Base-by-base conservation (phyloP, 2,113 vertebrate genomes). In the Willisornis vidua region DNA sequence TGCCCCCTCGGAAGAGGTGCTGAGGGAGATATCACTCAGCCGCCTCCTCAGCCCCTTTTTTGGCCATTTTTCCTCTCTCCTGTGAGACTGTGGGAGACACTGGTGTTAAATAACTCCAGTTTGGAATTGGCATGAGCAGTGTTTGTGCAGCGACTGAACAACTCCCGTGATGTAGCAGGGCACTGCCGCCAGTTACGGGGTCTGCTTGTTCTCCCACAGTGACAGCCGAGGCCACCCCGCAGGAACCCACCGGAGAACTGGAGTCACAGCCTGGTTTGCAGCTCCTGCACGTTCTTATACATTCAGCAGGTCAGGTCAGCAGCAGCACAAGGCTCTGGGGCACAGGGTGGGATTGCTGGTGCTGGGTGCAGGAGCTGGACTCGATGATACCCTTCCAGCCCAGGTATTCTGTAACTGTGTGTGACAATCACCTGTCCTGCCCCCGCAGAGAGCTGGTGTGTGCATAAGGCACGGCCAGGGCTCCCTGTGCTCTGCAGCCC, bases 161-260 rank as follows among this genome's bases (percentile, higher is more conserved):
- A 7, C 37, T 33, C 4, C 22, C 10, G 6, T 33, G 28, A 12
- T 0, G 45, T 19, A 35, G 43, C 25, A 8, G 3, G 14, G 3
- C 35, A 76, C 52, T 57, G n/a, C 29, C 55, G 46, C 51, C 9
- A 4, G 19, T 29, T 71, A 4, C 28, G 7, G 9, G 31, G 4
- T 15, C 54, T 84, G 43, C 52, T 57, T 10, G 7, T 39, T 52
- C 41, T 49, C 13, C 15, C 9, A 11, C 3, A 17, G 29, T 54
- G 12, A 63, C 65, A 73, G 49, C 14, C 20, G 5, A 76, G 37
- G 22, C 37, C 16, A 3, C 16, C 14, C 2, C 9, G 20, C 81
- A 55, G 43, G 55, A 85, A 61, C 0, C 0, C 2, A 4, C 17
- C 5, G 0, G 35, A 59, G 57, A 74, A 39, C 10, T 5, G 70